A percentile compares a stretch with the other conserved stretches of the same genome.
These are phyloP conservation scores for Anticlea derivata DNA, from an alignment of 2,888 invertebrate species.

Conservation along the genomic window DNA sequence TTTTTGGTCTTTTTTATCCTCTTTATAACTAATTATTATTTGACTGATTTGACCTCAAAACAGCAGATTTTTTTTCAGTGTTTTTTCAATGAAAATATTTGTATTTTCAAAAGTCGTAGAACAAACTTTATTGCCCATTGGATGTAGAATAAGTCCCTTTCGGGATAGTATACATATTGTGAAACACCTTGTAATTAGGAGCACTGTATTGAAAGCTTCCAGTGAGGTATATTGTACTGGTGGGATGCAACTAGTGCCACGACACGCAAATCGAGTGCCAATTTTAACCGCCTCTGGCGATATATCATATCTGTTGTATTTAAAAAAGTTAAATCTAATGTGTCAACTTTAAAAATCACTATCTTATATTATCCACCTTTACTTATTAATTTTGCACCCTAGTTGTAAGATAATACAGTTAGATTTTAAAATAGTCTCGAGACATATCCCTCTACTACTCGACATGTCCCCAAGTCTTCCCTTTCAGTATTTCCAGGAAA, in stretches of 20 bases:
- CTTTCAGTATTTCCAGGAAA: conserved; percentile 72
- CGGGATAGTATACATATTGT: no score
- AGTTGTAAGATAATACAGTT: conserved; percentile 68
- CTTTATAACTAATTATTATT: no score
- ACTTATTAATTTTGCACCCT: conserved; percentile 77
- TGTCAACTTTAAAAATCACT: conserved; percentile 43
- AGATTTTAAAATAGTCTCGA: conserved; percentile 58
- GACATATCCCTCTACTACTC: conserved; percentile 69
- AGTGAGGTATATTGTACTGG: conserved; percentile 54
- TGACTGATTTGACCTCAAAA: no score
- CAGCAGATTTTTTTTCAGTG: no score
- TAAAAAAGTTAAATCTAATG: conserved; percentile 33
- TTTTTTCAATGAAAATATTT: no score
- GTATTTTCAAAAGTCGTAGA: no score
- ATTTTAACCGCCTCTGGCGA: conserved; percentile 34
- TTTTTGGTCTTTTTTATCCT: no score
- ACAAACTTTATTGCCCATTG: no score
- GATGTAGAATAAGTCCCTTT: no score
- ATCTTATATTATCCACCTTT: conserved; percentile 60
- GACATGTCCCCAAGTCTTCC: conserved; percentile 75
- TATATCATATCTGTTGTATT: conserved; percentile 27
- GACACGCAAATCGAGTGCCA: conserved; percentile 67
- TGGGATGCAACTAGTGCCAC: conserved; percentile 64
- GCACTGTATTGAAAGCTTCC: conserved; percentile 69
- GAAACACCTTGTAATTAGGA: no score